These are phyloP conservation scores for Vireo altiloquus DNA, from an alignment of 2,113 vertebrate genomes.

Conservation along the genomic window DNA sequence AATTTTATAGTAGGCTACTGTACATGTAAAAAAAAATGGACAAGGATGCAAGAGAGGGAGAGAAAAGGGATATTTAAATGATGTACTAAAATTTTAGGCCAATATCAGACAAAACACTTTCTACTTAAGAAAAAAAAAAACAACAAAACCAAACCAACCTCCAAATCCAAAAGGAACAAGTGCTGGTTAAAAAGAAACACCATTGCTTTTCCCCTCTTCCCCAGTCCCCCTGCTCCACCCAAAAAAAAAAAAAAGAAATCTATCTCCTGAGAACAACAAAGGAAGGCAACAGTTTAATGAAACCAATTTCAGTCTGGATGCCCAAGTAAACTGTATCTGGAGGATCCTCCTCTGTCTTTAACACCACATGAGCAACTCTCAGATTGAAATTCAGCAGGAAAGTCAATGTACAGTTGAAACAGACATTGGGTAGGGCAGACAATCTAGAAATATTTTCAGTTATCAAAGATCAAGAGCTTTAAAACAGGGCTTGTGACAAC, in stretches of 20 bases:
- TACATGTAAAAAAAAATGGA: background rate
- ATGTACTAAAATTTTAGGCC: background rate
- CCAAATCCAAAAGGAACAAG: background rate
- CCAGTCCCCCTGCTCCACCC: fast-evolving
- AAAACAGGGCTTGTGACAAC: background rate
- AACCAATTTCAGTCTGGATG: background rate
- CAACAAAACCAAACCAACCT: background rate
- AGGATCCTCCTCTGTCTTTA: background rate
- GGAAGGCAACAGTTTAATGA: background rate
- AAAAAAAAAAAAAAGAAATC: background rate
- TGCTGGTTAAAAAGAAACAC: background rate
- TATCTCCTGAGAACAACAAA: background rate
- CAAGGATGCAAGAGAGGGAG: background rate
- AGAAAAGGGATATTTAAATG: background rate
- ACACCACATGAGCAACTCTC: background rate
- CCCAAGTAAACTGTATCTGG: background rate
- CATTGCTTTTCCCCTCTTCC: background rate
- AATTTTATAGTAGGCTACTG: background rate
- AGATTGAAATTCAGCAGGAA: background rate
- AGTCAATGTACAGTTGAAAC: background rate
- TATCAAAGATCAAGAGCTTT: background rate
- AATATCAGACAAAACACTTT: background rate
- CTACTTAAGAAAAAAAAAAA: background rate
- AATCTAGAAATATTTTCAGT: background rate
- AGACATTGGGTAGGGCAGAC: background rate